Conservation (phyloP, 2,888 invertebrate species). For the Agonopterix heracliana region DNA sequence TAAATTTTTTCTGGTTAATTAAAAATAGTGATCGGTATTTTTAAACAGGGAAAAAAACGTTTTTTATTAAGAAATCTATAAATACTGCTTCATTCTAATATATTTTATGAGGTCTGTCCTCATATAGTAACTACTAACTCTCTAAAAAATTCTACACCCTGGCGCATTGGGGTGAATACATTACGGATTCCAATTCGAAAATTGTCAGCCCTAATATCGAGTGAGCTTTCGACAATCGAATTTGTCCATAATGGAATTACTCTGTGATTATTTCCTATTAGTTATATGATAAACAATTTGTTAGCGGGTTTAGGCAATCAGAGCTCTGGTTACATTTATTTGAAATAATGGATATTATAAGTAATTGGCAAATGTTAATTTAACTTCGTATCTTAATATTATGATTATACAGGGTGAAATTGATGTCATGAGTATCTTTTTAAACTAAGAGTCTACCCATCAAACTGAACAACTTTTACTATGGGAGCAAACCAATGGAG, state of each 20-base stretch:
- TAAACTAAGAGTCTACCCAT: too few relatives aligned
- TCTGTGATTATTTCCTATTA: constrained; percentile 65
- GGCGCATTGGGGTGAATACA: constrained; percentile 58
- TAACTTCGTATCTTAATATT: too few relatives aligned
- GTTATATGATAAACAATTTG: constrained; percentile 52
- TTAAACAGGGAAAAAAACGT: too few relatives aligned
- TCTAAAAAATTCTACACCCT: constrained; percentile 27
- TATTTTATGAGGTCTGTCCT: constrained; percentile 13
- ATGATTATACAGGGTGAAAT: too few relatives aligned
- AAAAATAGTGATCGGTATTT: too few relatives aligned
- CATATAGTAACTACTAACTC: constrained; percentile 16
- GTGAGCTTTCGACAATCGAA: constrained; percentile 56
- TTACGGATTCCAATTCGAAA: constrained; percentile 67
- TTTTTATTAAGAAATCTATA: too few relatives aligned
- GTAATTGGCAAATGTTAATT: too few relatives aligned
- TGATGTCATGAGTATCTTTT: too few relatives aligned
- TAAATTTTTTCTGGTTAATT: too few relatives aligned
- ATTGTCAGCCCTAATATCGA: constrained; percentile 67
- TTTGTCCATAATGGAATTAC: constrained; percentile 54
- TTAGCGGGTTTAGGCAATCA: constrained; percentile 5
- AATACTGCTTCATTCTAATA: too few relatives aligned
- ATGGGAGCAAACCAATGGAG: too few relatives aligned
- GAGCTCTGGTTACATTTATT: not conserved
- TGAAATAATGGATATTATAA: not conserved
- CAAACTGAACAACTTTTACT: too few relatives aligned